These are phyloP conservation scores for Copidosoma floridanum DNA, from an alignment of 1,140 invertebrate genomes.

Conservation along the genomic window DNA sequence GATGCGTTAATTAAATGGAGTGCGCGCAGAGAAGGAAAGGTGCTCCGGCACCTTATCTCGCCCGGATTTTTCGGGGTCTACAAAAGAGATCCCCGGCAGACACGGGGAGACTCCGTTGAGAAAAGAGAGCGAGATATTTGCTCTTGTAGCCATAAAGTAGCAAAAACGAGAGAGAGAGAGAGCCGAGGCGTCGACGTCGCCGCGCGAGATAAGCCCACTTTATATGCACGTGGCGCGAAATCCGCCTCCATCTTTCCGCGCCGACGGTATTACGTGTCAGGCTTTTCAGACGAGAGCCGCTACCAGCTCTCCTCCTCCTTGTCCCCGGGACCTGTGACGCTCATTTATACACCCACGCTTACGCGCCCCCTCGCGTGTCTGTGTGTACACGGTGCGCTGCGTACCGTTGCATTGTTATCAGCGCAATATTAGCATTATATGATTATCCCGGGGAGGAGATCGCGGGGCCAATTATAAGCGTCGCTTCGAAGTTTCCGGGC, in stretches of 20 bases:
- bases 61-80: background rate
- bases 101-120: too few relatives aligned
- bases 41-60: background rate
- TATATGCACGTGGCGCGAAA: constrained; percentile 20
- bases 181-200: background rate
- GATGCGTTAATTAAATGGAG: background rate
- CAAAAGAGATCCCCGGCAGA: constrained; percentile 11
- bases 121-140: background rate
- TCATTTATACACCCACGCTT: background rate
- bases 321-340: too few relatives aligned
- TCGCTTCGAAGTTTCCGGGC: too few relatives aligned
- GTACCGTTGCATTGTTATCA: background rate
- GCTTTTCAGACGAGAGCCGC: constrained; percentile 10
- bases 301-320: background rate
- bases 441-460: background rate
- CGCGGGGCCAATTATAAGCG: too few relatives aligned
- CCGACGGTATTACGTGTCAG: constrained; percentile 19
- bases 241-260: constrained; percentile 20
- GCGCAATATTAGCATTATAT: background rate
- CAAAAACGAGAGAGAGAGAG: too few relatives aligned
- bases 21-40: too few relatives aligned
- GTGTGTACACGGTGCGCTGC: too few relatives aligned
- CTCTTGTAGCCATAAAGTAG: constrained; percentile 8
- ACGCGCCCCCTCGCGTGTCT: background rate
- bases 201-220: constrained; percentile 20